These are phyloP conservation scores for Ectemnius lituratus DNA, from an alignment of 2,888 invertebrate species.

Conservation along the genomic window DNA sequence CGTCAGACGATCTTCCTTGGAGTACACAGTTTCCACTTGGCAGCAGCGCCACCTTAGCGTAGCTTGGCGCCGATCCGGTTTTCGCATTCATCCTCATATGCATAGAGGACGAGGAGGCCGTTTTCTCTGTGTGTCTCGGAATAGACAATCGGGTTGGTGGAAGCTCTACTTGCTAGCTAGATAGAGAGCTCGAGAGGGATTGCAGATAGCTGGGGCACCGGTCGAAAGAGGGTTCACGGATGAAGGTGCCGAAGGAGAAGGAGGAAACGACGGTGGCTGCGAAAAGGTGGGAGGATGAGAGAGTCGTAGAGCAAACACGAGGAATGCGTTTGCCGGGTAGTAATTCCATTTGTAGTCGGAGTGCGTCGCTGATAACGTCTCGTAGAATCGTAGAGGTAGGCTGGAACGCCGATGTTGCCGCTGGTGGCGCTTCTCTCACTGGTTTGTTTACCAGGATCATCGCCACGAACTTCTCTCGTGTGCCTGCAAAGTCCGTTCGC, in stretches of 20 bases:
- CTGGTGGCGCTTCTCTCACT: neutral
- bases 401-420: slow-evolving; percentile 37
- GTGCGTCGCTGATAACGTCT: slow-evolving; percentile 55
- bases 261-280: no score
- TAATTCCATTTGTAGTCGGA: slow-evolving; percentile 55
- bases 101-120: slow-evolving; percentile 8
- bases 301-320: slow-evolving; percentile 47
- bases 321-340: slow-evolving; percentile 59
- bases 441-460: slow-evolving; percentile 7
- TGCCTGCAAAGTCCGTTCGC: no score
- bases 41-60: neutral
- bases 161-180: neutral
- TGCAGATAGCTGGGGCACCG: slow-evolving; percentile 2
- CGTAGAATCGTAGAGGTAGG: slow-evolving; percentile 25
- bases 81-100: slow-evolving; percentile 8
- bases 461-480: neutral
- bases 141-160: neutral
- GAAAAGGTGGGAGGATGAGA: neutral
- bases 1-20: neutral
- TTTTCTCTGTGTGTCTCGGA: slow-evolving; percentile 4
- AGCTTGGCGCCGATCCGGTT: neutral
- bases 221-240: neutral
- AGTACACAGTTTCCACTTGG: slow-evolving; percentile 2
- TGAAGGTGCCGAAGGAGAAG: slow-evolving; percentile 3
- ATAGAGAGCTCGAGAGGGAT: neutral